Evolutionary conservation across 2,888 invertebrate species (phyloP).

Genomic region (Timema podura): DNA sequence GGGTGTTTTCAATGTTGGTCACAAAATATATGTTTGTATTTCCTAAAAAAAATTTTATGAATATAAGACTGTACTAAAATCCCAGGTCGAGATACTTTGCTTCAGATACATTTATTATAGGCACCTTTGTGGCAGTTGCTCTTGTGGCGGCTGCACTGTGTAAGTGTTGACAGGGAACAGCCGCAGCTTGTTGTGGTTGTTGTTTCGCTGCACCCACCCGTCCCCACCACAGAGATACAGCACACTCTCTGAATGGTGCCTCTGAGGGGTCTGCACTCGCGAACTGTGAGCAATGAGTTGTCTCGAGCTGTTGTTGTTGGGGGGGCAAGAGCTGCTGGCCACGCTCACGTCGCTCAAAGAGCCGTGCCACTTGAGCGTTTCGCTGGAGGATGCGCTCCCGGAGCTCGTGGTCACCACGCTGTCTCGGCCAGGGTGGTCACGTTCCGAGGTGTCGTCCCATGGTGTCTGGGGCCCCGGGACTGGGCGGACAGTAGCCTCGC

Average conservation of each 20-base stretch:
- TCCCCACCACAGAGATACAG: conserved; percentile 58
- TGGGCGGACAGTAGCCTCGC: conserved; percentile 50
- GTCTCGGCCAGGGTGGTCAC: conserved; percentile 45
- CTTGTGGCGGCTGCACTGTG: conserved; percentile 50
- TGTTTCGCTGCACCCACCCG: conserved; percentile 44
- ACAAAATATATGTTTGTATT: too few species aligned
- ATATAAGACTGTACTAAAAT: too few species aligned
- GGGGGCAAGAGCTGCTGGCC: conserved; percentile 48
- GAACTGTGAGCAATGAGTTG: conserved; percentile 74
- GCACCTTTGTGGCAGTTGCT: conserved; percentile 35
- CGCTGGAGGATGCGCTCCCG: conserved; percentile 64
- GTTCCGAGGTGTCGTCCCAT: conserved; percentile 46
- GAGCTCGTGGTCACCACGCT: conserved; percentile 60
- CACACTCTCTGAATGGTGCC: conserved; percentile 73
- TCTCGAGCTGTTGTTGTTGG: conserved; percentile 37
- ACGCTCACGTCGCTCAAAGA: conserved; percentile 70
- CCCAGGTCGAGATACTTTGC: too few species aligned
- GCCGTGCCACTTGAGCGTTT: conserved; percentile 75
- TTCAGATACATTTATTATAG: too few species aligned
- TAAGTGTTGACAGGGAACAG: conserved; percentile 68
- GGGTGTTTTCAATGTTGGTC: too few species aligned
- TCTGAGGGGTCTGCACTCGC: conserved; percentile 69
- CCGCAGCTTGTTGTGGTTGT: conserved; percentile 51
- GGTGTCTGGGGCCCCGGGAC: conserved; percentile 28
- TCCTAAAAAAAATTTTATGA: too few species aligned